phyloP scores from a whole-genome alignment of 2,888 invertebrate species.

The Scelioninae gen. 1 region DNA sequence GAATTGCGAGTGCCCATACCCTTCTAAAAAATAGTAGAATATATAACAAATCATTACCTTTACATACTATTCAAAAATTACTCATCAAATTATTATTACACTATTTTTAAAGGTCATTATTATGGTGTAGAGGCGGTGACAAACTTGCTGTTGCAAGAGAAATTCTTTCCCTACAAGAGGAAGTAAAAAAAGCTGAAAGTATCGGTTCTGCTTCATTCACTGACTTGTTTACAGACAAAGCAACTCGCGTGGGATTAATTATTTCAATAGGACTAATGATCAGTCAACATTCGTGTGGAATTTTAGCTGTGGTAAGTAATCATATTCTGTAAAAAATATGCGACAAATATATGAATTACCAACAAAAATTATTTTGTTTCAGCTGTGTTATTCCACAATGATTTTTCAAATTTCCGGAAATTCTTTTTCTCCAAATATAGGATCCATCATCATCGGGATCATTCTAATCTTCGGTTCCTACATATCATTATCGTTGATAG shows the following conservation, averaged over 20 bases:
- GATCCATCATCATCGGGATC: slow-evolving; percentile 87
- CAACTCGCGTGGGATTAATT: slow-evolving; percentile 80
- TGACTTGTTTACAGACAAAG: slow-evolving; percentile 82
- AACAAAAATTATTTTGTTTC: too few relatives aligned
- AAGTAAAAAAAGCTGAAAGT: slow-evolving; percentile 72
- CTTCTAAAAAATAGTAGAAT: too few relatives aligned
- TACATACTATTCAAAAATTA: neutral
- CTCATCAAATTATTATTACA: neutral
- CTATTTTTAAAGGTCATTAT: slow-evolving; percentile 74
- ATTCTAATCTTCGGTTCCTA: slow-evolving; percentile 86
- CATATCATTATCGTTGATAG: slow-evolving; percentile 75
- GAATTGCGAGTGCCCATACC: too few relatives aligned
- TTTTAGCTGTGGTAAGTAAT: slow-evolving; percentile 83
- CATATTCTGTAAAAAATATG: too few relatives aligned
- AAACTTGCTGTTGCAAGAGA: slow-evolving; percentile 75
- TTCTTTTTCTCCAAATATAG: slow-evolving; percentile 84
- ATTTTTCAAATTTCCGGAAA: slow-evolving; percentile 86
- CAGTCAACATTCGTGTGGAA: slow-evolving; percentile 85
- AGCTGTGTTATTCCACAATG: slow-evolving; percentile 85
- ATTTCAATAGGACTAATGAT: slow-evolving; percentile 81
- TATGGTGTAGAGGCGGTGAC: slow-evolving; percentile 78
- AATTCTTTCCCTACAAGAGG: slow-evolving; percentile 74
- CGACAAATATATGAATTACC: too few relatives aligned
- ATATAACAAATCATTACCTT: too few relatives aligned
- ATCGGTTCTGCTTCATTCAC: slow-evolving; percentile 50